Percentiles rank a stretch among this genome's conserved stretches.
Evolutionary conservation across 2,888 invertebrate genomes (phyloP).

Genomic region (Odontothrips loti): DNA sequence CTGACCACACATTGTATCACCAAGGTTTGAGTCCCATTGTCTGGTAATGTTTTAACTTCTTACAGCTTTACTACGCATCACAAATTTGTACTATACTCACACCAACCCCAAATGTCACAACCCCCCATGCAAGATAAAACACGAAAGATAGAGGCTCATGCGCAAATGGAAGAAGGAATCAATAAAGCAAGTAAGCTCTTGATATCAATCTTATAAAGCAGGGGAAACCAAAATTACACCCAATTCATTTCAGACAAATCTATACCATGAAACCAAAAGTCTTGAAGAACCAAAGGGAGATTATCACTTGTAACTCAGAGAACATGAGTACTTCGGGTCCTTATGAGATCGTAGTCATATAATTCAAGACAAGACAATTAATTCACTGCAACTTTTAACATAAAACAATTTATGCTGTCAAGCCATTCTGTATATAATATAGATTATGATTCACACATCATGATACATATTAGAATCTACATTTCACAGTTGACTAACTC

Average conservation of each 20-base stretch:
- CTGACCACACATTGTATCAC: background rate
- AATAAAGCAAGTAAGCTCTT: constrained; percentile 14
- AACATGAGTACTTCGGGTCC: background rate
- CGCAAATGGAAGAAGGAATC: constrained; percentile 3
- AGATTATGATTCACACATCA: constrained; percentile 31
- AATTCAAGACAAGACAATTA: background rate
- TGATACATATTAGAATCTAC: constrained; percentile 10
- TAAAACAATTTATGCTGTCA: background rate
- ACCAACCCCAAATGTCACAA: constrained; percentile 9
- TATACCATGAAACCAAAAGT: background rate
- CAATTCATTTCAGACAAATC: background rate
- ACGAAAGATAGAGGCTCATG: constrained; percentile 12
- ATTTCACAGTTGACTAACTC: constrained; percentile 33
- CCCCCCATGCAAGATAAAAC: constrained; percentile 4
- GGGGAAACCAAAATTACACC: background rate
- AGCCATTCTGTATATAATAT: constrained; percentile 32
- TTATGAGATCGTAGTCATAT: background rate
- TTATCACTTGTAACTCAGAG: background rate
- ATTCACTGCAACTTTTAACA: constrained; percentile 1
- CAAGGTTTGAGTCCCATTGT: background rate
- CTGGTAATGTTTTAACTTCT: background rate
- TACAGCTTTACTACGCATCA: background rate
- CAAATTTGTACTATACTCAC: constrained; percentile 21
- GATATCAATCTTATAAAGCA: constrained; percentile 5
- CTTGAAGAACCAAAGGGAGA: background rate